These are phyloP conservation scores for Microplitis mediator DNA, from an alignment of 1,140 invertebrate species.

Conservation along the genomic window DNA sequence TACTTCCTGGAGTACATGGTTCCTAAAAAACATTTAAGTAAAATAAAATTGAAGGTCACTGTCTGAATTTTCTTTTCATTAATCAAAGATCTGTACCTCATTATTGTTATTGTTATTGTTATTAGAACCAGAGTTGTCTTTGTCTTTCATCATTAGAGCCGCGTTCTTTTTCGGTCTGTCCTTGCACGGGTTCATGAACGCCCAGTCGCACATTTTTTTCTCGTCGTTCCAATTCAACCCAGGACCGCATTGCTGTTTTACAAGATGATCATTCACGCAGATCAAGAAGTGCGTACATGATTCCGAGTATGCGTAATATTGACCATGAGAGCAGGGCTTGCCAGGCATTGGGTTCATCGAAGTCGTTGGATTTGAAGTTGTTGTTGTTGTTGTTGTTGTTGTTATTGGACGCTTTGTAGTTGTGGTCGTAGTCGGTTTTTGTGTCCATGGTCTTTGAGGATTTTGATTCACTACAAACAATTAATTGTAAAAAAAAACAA, in stretches of 20 bases:
- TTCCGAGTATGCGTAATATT: constrained; percentile 60
- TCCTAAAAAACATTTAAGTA: constrained; percentile 34
- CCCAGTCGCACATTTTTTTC: constrained; percentile 73
- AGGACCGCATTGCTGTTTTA: constrained; percentile 71
- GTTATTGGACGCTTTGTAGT: constrained; percentile 11
- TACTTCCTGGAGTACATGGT: constrained; percentile 70
- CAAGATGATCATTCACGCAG: constrained; percentile 71
- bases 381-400: constrained; percentile 30
- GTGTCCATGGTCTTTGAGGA: constrained; percentile 3
- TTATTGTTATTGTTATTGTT: too few species aligned
- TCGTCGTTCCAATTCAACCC: constrained; percentile 72
- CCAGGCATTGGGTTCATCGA: constrained; percentile 29
- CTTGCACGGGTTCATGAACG: constrained; percentile 58
- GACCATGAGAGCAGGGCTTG: constrained; percentile 58
- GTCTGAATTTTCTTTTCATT: too few species aligned
- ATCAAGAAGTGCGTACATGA: constrained; percentile 73
- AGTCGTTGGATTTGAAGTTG: constrained; percentile 23
- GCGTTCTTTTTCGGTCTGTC: constrained; percentile 37
- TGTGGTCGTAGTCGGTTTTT: constrained; percentile 5
- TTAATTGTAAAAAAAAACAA: not conserved
- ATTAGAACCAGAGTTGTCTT: not conserved
- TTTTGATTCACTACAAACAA: constrained; percentile 1
- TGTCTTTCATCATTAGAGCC: constrained; percentile 31
- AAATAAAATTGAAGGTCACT: not conserved
- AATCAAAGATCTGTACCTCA: too few species aligned